Conservation (phyloP, 2,888 invertebrate species). For the Balanococcus diminutus region DNA sequence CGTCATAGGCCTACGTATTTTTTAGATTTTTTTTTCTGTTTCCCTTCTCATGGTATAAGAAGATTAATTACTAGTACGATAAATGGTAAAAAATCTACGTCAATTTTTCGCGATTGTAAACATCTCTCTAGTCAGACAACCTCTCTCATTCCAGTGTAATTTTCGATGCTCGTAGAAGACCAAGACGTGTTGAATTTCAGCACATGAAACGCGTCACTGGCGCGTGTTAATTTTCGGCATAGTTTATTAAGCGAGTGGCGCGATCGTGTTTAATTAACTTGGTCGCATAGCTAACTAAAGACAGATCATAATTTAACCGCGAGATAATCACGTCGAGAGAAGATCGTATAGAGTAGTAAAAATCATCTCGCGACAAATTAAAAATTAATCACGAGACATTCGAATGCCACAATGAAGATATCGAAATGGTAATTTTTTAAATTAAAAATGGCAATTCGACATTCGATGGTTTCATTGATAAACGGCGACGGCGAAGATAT, state of each 20-base stretch:
- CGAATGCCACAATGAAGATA: neutral
- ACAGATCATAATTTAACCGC: constrained; percentile 6
- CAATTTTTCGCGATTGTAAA: neutral
- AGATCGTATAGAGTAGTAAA: neutral
- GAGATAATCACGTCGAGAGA: neutral
- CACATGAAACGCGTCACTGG: too few species aligned
- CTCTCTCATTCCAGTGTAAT: neutral
- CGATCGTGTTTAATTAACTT: constrained; percentile 9
- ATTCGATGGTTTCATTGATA: neutral
- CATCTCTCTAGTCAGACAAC: neutral
- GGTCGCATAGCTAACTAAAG: neutral
- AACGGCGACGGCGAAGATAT: too few species aligned
- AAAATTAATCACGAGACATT: neutral
- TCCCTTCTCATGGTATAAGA: neutral
- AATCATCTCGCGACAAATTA: neutral
- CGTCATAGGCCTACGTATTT: too few species aligned
- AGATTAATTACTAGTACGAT: neutral
- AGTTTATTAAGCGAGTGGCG: neutral
- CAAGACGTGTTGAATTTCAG: neutral
- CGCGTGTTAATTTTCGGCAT: constrained; percentile 18
- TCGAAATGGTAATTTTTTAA: neutral
- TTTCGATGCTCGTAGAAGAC: neutral
- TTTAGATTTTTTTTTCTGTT: neutral
- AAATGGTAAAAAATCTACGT: neutral
- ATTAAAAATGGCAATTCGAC: neutral